These are phyloP conservation scores for Tychaedon coryphoeus DNA, from an alignment of 2,113 vertebrate species.

Conservation along the genomic window DNA sequence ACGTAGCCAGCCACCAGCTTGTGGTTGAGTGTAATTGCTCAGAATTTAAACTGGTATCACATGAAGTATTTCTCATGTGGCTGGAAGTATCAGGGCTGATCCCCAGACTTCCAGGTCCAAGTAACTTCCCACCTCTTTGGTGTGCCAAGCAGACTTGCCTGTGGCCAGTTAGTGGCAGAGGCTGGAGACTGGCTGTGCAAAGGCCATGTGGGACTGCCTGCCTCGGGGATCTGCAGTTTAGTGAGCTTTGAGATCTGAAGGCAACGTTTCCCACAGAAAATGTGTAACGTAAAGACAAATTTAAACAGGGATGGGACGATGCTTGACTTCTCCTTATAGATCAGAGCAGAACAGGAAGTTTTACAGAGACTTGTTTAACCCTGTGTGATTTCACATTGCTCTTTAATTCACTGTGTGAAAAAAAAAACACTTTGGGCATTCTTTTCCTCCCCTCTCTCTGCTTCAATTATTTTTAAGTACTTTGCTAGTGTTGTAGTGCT, in stretches of 20 bases:
- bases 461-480: background rate
- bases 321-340: background rate
- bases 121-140: background rate
- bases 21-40: background rate
- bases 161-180: background rate
- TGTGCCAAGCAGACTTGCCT: background rate
- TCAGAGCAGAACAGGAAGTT: background rate
- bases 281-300: background rate
- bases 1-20: background rate
- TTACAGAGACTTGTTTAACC: background rate
- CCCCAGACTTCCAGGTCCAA: background rate
- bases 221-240: accelerated
- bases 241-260: background rate
- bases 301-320: background rate
- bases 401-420: background rate
- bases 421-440: background rate
- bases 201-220: accelerated
- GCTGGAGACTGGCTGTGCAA: background rate
- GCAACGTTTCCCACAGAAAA: background rate
- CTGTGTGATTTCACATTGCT: background rate
- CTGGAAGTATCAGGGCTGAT: background rate
- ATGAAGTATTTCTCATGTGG: background rate
- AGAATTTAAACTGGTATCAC: background rate
- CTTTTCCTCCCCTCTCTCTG: accelerated
- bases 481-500: background rate